Base-by-base conservation (phyloP, 2,797 vertebrate genomes). In the Bradypodion pumilum region DNA sequence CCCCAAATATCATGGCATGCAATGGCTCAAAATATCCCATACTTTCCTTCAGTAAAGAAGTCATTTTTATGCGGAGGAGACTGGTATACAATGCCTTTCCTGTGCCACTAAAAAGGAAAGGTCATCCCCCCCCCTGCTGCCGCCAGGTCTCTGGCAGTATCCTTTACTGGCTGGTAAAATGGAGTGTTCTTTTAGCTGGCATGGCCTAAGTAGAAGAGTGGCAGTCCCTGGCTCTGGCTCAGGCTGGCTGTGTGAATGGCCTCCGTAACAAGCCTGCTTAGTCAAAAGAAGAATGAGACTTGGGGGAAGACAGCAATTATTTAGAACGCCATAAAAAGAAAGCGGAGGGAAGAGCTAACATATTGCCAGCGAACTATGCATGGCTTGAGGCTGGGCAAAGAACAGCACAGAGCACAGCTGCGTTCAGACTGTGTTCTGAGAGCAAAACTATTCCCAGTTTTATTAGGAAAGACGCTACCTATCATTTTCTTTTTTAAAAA, bases 301-400 rank as follows among this genome's bases (percentile, higher is more conserved):
- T 80, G 74, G 6, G 59, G 2, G 4, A 52, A 6, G 63, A 1
- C 1, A 80, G 56, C 3, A 65, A 0, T 56, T 78, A 40, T 82
- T 87, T 40, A 9, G 82, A 7, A 72, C 9, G 10, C 42, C 7
- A 65, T 73, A 7, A 2, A 0, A 49, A 10, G 65, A 76, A 91
- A 84, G 1, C 35, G 85, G 80, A 69, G 83, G 81, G 74, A 74
- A 81, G 87, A 90, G 86, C 12, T 15, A 52, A 63, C 0, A 0
- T 35, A 75, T 66, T 68, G 75, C 69, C 63, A 12, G 40, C 2
- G 49, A 86, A 69, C 40, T 52, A 44, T 37, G 46, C 75, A 68
- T 74, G 62, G 75, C 80, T 83, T 66, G 46, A 79, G 80, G 85
- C 75, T 79, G 69, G 35, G 40, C 62, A 72, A 62, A 49, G 63